phyloP scores from a whole-genome alignment of 2,113 vertebrate species.

The Cyprinus carpio region DNA sequence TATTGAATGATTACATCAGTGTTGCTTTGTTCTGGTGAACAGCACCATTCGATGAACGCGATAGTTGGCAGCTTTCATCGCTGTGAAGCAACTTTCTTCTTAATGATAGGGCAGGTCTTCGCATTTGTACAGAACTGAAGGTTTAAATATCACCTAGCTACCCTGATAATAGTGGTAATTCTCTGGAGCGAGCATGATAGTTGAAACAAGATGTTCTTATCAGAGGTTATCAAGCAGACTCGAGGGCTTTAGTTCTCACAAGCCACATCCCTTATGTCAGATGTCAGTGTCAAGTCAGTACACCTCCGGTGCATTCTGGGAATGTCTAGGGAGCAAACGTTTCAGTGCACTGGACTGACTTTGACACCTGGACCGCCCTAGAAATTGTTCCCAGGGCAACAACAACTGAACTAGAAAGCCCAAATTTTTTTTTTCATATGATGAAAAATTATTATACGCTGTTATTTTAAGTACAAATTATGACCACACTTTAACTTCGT shows the following conservation, averaged over 20 bases:
- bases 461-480: conserved; percentile 15
- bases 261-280: neutral
- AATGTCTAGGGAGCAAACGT: neutral
- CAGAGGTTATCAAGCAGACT: conserved; percentile 8
- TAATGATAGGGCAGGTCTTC: conserved; percentile 1
- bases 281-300: neutral
- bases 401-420: neutral
- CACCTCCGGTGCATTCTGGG: neutral
- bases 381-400: neutral
- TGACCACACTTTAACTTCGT: conserved; percentile 2
- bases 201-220: neutral
- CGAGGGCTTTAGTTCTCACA: neutral
- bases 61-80: neutral
- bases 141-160: conserved; percentile 6
- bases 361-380: neutral
- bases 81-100: neutral
- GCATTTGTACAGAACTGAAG: neutral
- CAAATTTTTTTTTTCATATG: neutral
- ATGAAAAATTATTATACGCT: neutral
- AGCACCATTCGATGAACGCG: neutral
- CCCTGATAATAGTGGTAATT: neutral
- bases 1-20: conserved; percentile 6
- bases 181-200: neutral
- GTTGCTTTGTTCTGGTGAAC: conserved; percentile 25
- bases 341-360: neutral